Evolutionary conservation across 2,888 invertebrate species (phyloP).

Genomic region (Plutella xylostella): DNA sequence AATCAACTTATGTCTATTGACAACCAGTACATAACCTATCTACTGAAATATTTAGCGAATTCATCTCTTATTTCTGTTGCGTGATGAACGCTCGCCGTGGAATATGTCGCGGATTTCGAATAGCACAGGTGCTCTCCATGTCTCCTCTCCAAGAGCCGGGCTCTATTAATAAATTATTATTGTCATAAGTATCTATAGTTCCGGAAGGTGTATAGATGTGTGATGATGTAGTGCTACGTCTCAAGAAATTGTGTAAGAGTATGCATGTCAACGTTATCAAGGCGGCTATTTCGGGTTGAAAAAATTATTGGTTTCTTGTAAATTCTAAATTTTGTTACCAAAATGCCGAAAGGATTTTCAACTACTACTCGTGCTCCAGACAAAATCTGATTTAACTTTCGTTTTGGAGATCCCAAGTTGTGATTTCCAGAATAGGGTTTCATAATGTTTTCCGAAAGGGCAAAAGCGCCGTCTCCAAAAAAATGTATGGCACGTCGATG

Average conservation of each 20-base stretch:
- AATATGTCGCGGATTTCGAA: conserved; percentile 2
- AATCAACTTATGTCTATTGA: conserved; percentile 6
- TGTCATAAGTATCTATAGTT: conserved; percentile 18
- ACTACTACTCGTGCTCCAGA: conserved; percentile 16
- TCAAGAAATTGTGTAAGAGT: conserved; percentile 20
- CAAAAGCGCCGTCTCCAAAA: conserved; percentile 22
- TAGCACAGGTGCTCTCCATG: conserved; percentile 6
- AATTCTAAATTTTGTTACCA: conserved; percentile 16
- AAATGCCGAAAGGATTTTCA: conserved; percentile 19
- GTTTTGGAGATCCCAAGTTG: conserved; percentile 16
- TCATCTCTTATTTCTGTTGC: conserved; percentile 8
- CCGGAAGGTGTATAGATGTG: conserved; percentile 14
- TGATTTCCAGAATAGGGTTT: conserved; percentile 21
- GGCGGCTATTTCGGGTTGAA: conserved; percentile 13
- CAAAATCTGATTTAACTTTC: conserved; percentile 19
- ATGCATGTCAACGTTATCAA: conserved; percentile 18
- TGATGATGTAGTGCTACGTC: conserved; percentile 15
- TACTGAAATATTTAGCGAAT: conserved; percentile 8
- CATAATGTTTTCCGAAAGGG: conserved; percentile 19
- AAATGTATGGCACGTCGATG: conserved; percentile 17
- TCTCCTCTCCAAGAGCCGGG: conserved; percentile 18
- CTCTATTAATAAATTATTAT: conserved; percentile 12
- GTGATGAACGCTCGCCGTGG: background rate
- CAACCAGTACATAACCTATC: conserved; percentile 5
- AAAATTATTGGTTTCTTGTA: conserved; percentile 15